These are phyloP conservation scores for Eretmochelys imbricata DNA, from an alignment of 2,113 vertebrate genomes.

Conservation along the genomic window DNA sequence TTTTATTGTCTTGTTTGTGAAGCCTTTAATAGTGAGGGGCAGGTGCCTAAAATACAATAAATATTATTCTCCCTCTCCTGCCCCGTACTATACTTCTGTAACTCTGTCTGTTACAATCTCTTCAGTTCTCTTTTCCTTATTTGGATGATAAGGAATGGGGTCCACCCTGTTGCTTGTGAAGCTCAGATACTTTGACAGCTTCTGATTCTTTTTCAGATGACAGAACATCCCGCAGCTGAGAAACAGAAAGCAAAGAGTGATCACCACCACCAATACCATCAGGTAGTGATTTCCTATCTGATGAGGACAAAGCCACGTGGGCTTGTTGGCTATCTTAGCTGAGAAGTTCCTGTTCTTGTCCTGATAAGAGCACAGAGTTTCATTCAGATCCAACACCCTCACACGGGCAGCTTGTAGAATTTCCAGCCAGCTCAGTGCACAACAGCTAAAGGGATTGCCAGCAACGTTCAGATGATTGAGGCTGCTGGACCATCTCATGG, in stretches of 20 bases:
- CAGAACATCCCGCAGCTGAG: neutral
- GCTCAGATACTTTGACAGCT: fast-evolving
- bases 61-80: neutral
- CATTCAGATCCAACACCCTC: constrained; percentile 71
- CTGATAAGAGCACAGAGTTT: constrained; percentile 64
- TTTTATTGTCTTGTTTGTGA: neutral
- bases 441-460: constrained; percentile 84
- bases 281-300: neutral
- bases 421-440: constrained; percentile 79
- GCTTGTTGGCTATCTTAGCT: neutral
- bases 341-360: neutral
- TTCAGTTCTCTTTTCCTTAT: neutral
- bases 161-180: neutral
- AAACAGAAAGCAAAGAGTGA: neutral
- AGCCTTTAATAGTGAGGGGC: fast-evolving
- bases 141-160: neutral
- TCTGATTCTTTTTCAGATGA: constrained; percentile 26
- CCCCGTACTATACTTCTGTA: constrained; percentile 41
- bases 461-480: constrained; percentile 72
- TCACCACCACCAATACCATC: neutral
- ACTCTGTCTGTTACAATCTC: neutral
- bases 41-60: neutral
- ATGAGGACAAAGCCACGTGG: neutral
- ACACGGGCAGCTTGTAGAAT: constrained; percentile 42
- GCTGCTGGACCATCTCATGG: constrained; percentile 27